These are phyloP conservation scores for Odocoileus virginianus DNA, from an alignment of 2,113 vertebrate genomes.

Conservation along the genomic window DNA sequence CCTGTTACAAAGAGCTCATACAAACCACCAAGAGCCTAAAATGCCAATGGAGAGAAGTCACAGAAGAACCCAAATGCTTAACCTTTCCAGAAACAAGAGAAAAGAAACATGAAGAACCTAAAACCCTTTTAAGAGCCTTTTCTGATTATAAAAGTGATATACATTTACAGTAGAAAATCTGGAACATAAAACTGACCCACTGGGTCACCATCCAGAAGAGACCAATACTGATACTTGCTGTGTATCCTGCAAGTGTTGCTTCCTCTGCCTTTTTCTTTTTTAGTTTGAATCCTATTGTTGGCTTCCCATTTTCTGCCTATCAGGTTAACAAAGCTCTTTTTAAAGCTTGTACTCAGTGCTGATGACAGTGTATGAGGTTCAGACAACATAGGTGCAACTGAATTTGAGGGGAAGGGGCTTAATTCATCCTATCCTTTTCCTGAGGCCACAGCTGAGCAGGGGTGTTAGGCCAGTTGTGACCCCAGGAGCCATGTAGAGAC, in stretches of 20 bases:
- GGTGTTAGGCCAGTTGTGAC: not conserved
- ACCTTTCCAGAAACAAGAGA: constrained; percentile 1
- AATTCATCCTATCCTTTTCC: not conserved
- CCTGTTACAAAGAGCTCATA: not conserved
- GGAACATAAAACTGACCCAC: not conserved
- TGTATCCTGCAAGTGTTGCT: not conserved
- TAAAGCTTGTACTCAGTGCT: not conserved
- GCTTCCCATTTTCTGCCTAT: not conserved
- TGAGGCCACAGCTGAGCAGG: not conserved
- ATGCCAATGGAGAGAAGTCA: not conserved
- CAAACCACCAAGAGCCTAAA: not conserved
- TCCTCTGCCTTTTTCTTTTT: not conserved
- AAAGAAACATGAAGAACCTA: not conserved
- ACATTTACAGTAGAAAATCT: not conserved
- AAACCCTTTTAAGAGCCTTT: not conserved
- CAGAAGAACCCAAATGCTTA: not conserved
- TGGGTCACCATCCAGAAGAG: not conserved
- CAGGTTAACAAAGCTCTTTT: not conserved
- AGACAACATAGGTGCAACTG: not conserved
- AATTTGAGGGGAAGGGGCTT: not conserved
- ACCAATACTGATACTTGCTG: not conserved
- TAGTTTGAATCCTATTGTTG: not conserved
- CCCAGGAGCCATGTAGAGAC: not conserved
- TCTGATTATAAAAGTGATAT: not conserved
- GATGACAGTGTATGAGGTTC: not conserved